These are phyloP conservation scores for Erpobdella octoculata DNA, from an alignment of 2,888 invertebrate species.

Conservation along the genomic window DNA sequence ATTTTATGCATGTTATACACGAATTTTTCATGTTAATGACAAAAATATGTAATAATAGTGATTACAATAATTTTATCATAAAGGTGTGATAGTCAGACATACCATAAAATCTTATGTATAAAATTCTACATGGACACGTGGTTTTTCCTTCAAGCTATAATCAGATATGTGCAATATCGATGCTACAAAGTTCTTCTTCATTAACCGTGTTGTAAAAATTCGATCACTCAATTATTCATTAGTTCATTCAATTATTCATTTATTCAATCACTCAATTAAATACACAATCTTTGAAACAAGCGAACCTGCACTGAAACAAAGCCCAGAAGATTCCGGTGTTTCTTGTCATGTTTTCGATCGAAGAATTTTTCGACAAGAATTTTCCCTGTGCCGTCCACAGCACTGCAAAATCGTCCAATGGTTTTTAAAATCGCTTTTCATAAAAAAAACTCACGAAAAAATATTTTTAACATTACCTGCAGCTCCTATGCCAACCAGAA, in stretches of 20 bases:
- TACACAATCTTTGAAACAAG: background rate
- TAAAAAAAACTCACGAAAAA: background rate
- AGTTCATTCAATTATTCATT: no score
- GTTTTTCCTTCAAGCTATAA: no score
- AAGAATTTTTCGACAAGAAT: slow-evolving; percentile 81
- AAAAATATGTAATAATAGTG: background rate
- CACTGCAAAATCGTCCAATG: slow-evolving; percentile 52
- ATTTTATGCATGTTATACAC: background rate
- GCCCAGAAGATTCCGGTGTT: slow-evolving; percentile 97
- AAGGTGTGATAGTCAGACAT: background rate
- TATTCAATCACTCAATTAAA: no score
- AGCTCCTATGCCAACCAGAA: slow-evolving; percentile 78
- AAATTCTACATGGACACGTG: no score
- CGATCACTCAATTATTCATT: background rate
- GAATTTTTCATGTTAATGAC: no score
- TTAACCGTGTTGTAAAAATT: background rate
- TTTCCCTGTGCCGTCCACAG: slow-evolving; percentile 93
- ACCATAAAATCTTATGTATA: no score
- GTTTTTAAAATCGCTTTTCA: background rate
- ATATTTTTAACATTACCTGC: no score
- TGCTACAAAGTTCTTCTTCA: no score
- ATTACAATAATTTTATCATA: background rate
- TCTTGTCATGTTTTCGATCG: slow-evolving; percentile 74
- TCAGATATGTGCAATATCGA: no score
- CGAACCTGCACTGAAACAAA: slow-evolving; percentile 77